These are phyloP conservation scores for Macroramphosus scolopax DNA, from an alignment of 2,797 vertebrate species.

Conservation along the genomic window DNA sequence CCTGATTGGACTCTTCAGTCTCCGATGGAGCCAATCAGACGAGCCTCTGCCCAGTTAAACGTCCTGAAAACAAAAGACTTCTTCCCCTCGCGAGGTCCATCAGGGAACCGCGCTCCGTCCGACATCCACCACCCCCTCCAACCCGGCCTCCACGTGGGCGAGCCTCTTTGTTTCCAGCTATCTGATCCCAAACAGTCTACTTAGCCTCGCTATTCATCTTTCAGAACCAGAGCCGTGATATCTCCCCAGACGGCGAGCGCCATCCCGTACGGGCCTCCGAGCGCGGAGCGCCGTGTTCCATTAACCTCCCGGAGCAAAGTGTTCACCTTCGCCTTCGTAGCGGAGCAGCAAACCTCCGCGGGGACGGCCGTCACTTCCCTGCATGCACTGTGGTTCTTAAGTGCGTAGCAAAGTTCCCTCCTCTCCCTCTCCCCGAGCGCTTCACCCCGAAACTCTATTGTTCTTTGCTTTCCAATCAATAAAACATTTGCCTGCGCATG, in stretches of 20 bases:
- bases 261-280: conserved; percentile 55
- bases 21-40: conserved; percentile 45
- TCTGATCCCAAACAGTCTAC: conserved; percentile 63
- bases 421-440: conserved; percentile 50
- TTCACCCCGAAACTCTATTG: conserved; percentile 66
- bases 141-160: conserved; percentile 26
- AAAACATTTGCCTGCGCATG: conserved; percentile 72
- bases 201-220: conserved; percentile 62
- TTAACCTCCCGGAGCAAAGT: conserved; percentile 64
- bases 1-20: too few relatives aligned
- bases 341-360: conserved; percentile 48
- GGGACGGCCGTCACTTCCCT: conserved; percentile 36
- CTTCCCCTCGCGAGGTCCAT: conserved; percentile 54
- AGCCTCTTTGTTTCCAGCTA: conserved; percentile 50
- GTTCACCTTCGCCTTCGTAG: conserved; percentile 65
- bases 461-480: conserved; percentile 75
- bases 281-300: conserved; percentile 62
- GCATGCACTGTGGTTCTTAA: conserved; percentile 14
- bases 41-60: conserved; percentile 50
- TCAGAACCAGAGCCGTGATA: conserved; percentile 69
- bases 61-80: conserved; percentile 56
- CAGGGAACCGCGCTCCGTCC: conserved; percentile 60
- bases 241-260: conserved; percentile 64
- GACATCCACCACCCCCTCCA: conserved; percentile 64
- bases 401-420: conserved; percentile 39